A percentile compares a stretch with the other conserved stretches of the same genome.
These are phyloP conservation scores for Nematostella vectensis DNA, from an alignment of 92 coral and sea anemone genomes.

Conservation along the genomic window DNA sequence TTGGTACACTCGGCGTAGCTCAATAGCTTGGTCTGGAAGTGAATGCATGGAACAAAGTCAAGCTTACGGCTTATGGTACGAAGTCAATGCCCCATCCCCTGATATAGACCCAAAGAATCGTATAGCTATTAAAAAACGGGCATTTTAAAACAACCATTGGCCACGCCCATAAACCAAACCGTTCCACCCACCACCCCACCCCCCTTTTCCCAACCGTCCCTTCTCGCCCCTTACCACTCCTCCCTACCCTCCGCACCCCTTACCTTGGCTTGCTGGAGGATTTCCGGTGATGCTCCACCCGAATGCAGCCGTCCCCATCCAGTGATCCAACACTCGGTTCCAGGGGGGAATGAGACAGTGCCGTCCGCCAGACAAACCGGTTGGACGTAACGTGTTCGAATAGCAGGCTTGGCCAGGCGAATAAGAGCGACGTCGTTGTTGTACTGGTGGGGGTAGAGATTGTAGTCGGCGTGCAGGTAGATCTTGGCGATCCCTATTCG, in stretches of 20 bases:
- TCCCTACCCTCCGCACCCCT: too few relatives aligned
- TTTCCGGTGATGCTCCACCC: slow-evolving; percentile 48
- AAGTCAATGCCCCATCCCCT: too few relatives aligned
- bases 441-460: slow-evolving; percentile 24
- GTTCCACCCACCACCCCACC: too few relatives aligned
- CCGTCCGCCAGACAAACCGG: slow-evolving; percentile 70
- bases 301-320: slow-evolving; percentile 84
- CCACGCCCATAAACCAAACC: too few relatives aligned
- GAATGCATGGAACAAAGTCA: neutral
- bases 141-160: too few relatives aligned
- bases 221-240: too few relatives aligned
- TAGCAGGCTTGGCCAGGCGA: slow-evolving; percentile 53
- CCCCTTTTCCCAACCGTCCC: too few relatives aligned
- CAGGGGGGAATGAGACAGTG: slow-evolving; percentile 47
- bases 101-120: too few relatives aligned
- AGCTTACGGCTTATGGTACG: too few relatives aligned
- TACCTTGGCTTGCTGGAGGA: slow-evolving; percentile 75
- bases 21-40: slow-evolving; percentile 28
- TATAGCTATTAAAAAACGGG: too few relatives aligned
- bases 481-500: slow-evolving; percentile 51
- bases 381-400: slow-evolving; percentile 11
- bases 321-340: slow-evolving; percentile 57
- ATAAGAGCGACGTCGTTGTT: slow-evolving; percentile 86
- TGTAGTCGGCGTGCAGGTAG: slow-evolving; percentile 62
- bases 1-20: slow-evolving; percentile 59